phyloP scores from a whole-genome alignment of 2,888 invertebrate genomes.

The Agrochola litura region DNA sequence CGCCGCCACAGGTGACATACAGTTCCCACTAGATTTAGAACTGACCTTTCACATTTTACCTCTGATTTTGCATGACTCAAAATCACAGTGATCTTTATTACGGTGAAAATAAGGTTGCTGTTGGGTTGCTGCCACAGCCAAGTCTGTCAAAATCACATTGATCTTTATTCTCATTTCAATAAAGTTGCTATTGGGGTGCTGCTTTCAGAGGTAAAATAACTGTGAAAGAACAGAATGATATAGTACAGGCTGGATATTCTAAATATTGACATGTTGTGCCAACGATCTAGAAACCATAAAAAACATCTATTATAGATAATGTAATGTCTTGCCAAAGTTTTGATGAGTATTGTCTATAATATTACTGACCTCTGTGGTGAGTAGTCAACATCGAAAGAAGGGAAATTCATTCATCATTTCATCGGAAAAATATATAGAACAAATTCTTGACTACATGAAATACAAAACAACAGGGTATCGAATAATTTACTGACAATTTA shows the following conservation, averaged over 20 bases:
- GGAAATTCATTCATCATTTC: neutral
- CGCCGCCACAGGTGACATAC: constrained; percentile 75
- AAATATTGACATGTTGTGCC: too few species aligned
- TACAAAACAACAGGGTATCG: neutral
- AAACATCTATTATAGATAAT: too few species aligned
- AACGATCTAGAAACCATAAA: too few species aligned
- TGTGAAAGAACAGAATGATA: neutral
- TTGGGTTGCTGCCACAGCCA: neutral
- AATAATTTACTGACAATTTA: neutral
- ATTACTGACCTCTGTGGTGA: neutral
- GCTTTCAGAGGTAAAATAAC: neutral
- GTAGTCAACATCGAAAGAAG: neutral
- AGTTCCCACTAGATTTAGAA: neutral
- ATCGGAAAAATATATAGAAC: too few species aligned
- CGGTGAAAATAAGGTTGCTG: neutral
- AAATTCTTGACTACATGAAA: neutral
- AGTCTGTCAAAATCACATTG: neutral
- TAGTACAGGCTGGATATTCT: neutral
- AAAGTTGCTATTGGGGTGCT: neutral
- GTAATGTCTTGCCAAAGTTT: neutral
- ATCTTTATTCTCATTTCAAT: too few species aligned
- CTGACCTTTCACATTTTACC: neutral
- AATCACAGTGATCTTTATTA: neutral
- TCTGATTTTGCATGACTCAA: neutral
- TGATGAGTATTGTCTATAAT: neutral